phyloP scores from a whole-genome alignment of 1,140 invertebrate genomes.

The Apis dorsata region DNA sequence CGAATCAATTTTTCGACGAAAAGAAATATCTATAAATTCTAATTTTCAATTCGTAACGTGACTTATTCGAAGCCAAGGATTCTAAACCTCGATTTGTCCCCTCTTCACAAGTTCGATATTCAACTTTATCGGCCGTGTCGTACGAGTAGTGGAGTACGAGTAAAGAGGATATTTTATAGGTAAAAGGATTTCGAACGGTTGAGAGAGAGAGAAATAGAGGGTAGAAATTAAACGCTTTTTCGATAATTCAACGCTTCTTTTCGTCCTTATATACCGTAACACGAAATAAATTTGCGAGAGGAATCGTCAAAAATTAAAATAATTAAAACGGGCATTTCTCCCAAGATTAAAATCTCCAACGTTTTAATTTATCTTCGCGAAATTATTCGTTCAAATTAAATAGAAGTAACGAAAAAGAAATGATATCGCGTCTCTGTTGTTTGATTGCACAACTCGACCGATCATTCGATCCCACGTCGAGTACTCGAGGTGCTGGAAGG shows the following conservation, averaged over 20 bases:
- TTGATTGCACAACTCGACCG: not conserved
- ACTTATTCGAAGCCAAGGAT: not conserved
- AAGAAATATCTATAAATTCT: not conserved
- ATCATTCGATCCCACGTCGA: constrained; percentile 11
- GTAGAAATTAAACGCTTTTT: constrained; percentile 45
- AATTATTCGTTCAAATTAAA: not conserved
- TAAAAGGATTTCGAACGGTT: constrained; percentile 47
- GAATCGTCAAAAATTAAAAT: not conserved
- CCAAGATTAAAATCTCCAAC: not conserved
- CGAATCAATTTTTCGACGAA: not conserved
- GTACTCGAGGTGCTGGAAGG: too few species aligned
- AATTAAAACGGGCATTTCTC: not conserved
- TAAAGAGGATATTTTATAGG: constrained; percentile 6
- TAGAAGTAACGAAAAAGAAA: not conserved
- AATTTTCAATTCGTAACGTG: not conserved
- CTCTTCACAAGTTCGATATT: constrained; percentile 28
- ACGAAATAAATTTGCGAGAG: not conserved
- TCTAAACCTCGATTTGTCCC: constrained; percentile 1
- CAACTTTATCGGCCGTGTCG: constrained; percentile 41
- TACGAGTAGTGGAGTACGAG: constrained; percentile 14
- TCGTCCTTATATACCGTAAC: too few species aligned
- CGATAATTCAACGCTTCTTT: not conserved
- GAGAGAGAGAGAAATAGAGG: constrained; percentile 25
- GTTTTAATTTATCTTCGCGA: not conserved
- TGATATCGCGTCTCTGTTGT: not conserved